Evolutionary conservation across 1,140 invertebrate genomes (phyloP), one percentile per base, ranked within the genome.

Genomic region (Lepidostoma basale): DNA sequence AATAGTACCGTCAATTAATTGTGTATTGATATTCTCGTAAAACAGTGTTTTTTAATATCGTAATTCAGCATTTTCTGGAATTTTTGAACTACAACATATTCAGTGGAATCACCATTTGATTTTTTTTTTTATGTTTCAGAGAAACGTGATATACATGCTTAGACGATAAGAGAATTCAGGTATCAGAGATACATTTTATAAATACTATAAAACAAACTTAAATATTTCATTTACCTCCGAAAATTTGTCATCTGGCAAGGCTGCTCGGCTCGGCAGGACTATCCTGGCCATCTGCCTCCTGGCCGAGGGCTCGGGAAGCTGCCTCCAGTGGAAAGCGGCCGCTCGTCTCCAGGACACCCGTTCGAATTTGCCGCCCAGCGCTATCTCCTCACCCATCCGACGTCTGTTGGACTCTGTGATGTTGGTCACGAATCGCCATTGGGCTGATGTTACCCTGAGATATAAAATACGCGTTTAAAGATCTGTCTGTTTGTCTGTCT

Each of bases 361-460:
- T 52, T 91, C 89, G 68, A 92, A 91, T 78, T 91, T 91, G 25
- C 87, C 79, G 74, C 88, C 88, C 6, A 89, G 74, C 4, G 85
- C 84, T 77, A 92, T 86, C 62, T 89, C 87, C 47, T 91, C 89
- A 2, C 88, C 85, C 90, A 92, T 92, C 73, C 85, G 82, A 10
- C 87, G 82, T 23, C 87, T 85, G 78, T 91, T 92, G 23, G 75
- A 74, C 60, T 90, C 89, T 0, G 91, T 92, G 42, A 92, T 88
- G 76, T 94, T 94, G 3, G 90, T 93, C 8, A 88, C 88, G 70
- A 90, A 94, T 64, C 86, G 85, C 91, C 92, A 94, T 71, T 91
- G 88, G 0, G 89, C 86, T 45, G 82, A 85, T 64, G 86, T 89
- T 1, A 91, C 87, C 72, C 84, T 85, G 68, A 72, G 74, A 75